These are phyloP conservation scores for Calephelis perditalis DNA, from an alignment of 2,888 invertebrate species.

Conservation along the genomic window DNA sequence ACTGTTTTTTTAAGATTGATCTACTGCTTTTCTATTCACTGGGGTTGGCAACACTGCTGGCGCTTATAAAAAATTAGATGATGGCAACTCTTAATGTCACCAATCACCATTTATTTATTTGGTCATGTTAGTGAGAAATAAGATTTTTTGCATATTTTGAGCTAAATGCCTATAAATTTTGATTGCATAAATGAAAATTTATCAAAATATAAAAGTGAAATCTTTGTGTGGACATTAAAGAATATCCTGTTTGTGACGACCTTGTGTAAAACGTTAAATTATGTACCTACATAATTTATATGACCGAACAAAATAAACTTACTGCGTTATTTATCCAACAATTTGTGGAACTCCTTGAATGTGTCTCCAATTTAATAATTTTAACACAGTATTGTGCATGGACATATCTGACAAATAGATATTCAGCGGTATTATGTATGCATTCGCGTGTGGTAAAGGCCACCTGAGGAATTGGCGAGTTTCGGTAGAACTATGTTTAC, in stretches of 20 bases:
- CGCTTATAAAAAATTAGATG: too few species aligned
- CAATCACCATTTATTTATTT: constrained; percentile 12
- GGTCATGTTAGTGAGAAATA: constrained; percentile 1
- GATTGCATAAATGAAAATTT: too few species aligned
- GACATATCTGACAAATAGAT: constrained; percentile 38
- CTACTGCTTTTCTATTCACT: too few species aligned
- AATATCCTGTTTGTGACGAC: constrained; percentile 14
- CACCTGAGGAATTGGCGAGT: constrained; percentile 64
- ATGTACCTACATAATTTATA: constrained; percentile 44
- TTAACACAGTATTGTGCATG: constrained; percentile 32
- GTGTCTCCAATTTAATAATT: constrained; percentile 1
- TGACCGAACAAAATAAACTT: constrained; percentile 20
- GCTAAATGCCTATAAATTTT: too few species aligned
- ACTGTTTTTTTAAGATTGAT: too few species aligned
- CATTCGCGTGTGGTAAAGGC: constrained; percentile 58
- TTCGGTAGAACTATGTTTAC: constrained; percentile 54
- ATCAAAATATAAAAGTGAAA: background rate
- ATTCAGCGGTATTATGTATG: constrained; percentile 61
- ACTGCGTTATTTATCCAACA: constrained; percentile 19
- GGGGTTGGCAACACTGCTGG: too few species aligned
- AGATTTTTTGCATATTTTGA: constrained; percentile 7
- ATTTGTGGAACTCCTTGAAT: constrained; percentile 3
- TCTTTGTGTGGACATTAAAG: background rate
- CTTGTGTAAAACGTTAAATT: constrained; percentile 29
- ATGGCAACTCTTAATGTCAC: background rate